Percentiles rank a stretch among this genome's conserved stretches.
phyloP scores from a whole-genome alignment of 2,888 invertebrate species.

The Tipula lateralis region DNA sequence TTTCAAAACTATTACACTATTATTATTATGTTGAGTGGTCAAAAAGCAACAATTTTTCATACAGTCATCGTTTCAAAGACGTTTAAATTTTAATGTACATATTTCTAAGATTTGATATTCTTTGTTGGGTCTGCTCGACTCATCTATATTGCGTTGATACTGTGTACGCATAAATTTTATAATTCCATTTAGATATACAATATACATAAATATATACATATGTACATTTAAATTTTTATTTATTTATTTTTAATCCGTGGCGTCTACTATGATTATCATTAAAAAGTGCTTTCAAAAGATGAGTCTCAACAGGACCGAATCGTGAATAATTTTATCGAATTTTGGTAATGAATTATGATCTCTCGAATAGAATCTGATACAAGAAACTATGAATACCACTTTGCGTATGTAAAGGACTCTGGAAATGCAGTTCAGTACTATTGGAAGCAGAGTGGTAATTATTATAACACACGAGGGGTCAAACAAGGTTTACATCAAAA shows the following conservation, averaged over 20 bases:
- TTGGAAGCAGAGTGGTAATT: too few relatives aligned
- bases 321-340: background rate
- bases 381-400: too few relatives aligned
- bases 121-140: background rate
- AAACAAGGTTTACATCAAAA: too few relatives aligned
- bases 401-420: too few relatives aligned
- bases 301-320: background rate
- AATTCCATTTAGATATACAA: too few relatives aligned
- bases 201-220: too few relatives aligned
- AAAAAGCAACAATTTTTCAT: background rate
- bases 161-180: background rate
- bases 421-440: too few relatives aligned
- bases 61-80: background rate
- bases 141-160: background rate
- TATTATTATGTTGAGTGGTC: background rate
- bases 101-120: background rate
- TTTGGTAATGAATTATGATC: too few relatives aligned
- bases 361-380: too few relatives aligned
- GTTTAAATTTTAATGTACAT: background rate
- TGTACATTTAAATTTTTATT: background rate
- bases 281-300: background rate
- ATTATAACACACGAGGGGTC: too few relatives aligned
- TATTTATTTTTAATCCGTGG: constrained; percentile 5
- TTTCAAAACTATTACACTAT: too few relatives aligned
- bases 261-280: background rate